Percentiles rank a stretch among this genome's conserved stretches.
phyloP scores from a whole-genome alignment of 1,140 invertebrate species.

The Cardiocondyla obscurior region DNA sequence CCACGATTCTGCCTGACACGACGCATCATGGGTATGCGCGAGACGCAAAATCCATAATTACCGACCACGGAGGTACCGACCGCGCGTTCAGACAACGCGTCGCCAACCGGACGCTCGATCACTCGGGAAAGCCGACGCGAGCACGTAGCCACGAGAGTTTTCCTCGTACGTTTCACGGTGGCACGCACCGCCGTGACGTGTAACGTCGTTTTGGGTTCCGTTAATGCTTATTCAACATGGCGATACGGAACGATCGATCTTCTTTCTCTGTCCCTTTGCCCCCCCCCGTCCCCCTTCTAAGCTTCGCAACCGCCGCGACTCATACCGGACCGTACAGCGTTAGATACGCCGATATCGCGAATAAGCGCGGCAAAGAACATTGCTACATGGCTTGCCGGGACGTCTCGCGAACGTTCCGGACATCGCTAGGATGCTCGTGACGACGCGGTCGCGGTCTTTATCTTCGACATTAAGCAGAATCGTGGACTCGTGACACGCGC shows the following conservation, averaged over 20 bases:
- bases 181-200: slow-evolving; percentile 53
- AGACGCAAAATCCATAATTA: slow-evolving; percentile 75
- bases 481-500: slow-evolving; percentile 52
- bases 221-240: slow-evolving; percentile 69
- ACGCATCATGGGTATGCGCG: slow-evolving; percentile 67
- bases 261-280: too few relatives aligned
- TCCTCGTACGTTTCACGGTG: slow-evolving; percentile 21
- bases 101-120: slow-evolving; percentile 3
- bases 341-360: too few relatives aligned
- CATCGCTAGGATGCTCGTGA: too few relatives aligned
- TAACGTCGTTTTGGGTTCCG: slow-evolving; percentile 64
- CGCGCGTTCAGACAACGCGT: too few relatives aligned
- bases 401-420: neutral
- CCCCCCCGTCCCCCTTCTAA: neutral
- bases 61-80: slow-evolving; percentile 15
- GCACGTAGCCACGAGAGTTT: slow-evolving; percentile 46
- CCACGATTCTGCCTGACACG: slow-evolving; percentile 63
- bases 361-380: too few relatives aligned
- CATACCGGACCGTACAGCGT: too few relatives aligned
- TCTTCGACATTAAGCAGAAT: slow-evolving; percentile 33
- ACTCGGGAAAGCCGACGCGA: too few relatives aligned
- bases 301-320: neutral
- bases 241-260: slow-evolving; percentile 61
- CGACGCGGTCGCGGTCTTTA: neutral
- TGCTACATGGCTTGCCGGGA: neutral